Evolutionary conservation across 1,140 invertebrate species (phyloP).

Genomic region (Stegodyphus mimosarum): DNA sequence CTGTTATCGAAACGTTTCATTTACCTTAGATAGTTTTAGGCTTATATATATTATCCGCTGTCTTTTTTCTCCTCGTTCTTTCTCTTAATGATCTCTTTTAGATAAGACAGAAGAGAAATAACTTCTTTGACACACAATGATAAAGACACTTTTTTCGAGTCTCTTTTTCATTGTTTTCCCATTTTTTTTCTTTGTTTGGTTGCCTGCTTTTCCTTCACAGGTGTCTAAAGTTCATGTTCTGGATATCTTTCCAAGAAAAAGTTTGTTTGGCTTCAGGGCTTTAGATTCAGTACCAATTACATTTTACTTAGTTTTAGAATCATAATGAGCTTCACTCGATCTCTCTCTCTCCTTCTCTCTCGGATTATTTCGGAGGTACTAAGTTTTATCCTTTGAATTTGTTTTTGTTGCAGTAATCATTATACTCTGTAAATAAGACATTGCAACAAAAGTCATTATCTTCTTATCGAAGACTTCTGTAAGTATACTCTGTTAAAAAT

Average conservation of each 20-base stretch:
- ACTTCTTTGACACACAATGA: conserved; percentile 15
- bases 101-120: conserved; percentile 46
- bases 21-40: conserved; percentile 28
- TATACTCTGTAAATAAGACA: too few relatives aligned
- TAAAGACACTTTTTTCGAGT: background rate
- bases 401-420: too few relatives aligned
- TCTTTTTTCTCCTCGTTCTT: background rate
- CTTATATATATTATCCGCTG: background rate
- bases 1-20: conserved; percentile 46
- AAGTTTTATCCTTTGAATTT: too few relatives aligned
- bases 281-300: conserved; percentile 18
- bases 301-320: conserved; percentile 17
- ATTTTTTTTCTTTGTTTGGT: background rate
- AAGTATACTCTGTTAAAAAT: too few relatives aligned
- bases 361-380: too few relatives aligned
- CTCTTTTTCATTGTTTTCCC: background rate
- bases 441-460: too few relatives aligned
- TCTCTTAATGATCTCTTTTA: conserved; percentile 44
- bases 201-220: background rate
- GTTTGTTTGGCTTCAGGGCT: conserved; percentile 9
- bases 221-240: conserved; percentile 1
- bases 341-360: too few relatives aligned
- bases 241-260: background rate
- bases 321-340: conserved; percentile 1
- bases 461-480: too few relatives aligned